Percentiles rank a stretch among this genome's conserved stretches.
Conservation (phyloP, 2,113 vertebrate species). For the Thunnus thynnus region DNA sequence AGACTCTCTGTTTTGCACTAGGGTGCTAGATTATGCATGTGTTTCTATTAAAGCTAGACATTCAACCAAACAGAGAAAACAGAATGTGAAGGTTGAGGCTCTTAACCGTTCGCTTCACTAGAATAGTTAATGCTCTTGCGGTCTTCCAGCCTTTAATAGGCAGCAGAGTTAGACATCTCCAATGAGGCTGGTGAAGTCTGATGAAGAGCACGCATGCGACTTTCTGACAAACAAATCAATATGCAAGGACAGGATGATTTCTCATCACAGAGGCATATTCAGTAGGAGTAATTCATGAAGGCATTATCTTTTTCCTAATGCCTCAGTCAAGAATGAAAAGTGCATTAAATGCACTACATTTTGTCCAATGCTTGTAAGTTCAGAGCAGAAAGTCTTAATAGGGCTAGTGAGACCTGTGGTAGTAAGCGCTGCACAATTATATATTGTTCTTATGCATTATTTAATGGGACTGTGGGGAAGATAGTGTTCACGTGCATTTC, state of each 20-base stretch:
- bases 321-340: constrained; percentile 42
- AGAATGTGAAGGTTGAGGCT: constrained; percentile 53
- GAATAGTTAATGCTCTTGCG: constrained; percentile 58
- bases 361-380: constrained; percentile 33
- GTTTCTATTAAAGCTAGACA: constrained; percentile 48
- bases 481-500: constrained; percentile 73
- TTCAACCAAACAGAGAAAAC: constrained; percentile 51
- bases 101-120: constrained; percentile 47
- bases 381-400: constrained; percentile 53
- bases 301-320: constrained; percentile 71
- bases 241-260: constrained; percentile 50
- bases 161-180: constrained; percentile 49
- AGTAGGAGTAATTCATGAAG: constrained; percentile 46
- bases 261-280: constrained; percentile 64
- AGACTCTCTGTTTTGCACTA: constrained; percentile 27
- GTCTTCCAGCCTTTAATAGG: constrained; percentile 61
- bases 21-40: constrained; percentile 37
- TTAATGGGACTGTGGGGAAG: constrained; percentile 73
- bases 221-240: constrained; percentile 72
- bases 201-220: constrained; percentile 31
- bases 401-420: constrained; percentile 52
- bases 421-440: constrained; percentile 66
- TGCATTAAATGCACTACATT: constrained; percentile 64
- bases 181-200: constrained; percentile 38
- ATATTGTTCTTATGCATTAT: constrained; percentile 80